A percentile compares a stretch with the other conserved stretches of the same genome.
Evolutionary conservation across 2,113 vertebrate species (phyloP).

Genomic region (Mustela lutreola): DNA sequence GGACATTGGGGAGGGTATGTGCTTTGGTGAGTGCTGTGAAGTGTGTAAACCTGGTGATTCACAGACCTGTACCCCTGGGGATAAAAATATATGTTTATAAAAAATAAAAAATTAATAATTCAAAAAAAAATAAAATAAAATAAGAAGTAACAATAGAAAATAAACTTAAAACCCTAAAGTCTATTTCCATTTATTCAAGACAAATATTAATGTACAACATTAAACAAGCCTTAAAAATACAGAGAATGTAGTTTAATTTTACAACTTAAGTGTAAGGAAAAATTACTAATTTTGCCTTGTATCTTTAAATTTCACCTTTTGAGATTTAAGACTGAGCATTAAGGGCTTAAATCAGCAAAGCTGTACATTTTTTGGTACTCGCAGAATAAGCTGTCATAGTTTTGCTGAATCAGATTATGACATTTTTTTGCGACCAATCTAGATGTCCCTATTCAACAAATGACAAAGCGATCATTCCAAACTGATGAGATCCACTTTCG

Average conservation of each 20-base stretch:
- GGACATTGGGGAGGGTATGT: too few relatives aligned
- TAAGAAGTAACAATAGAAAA: constrained; percentile 24
- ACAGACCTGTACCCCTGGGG: too few relatives aligned
- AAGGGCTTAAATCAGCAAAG: constrained; percentile 53
- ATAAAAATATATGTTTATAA: too few relatives aligned
- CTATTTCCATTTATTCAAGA: not conserved
- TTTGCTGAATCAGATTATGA: constrained; percentile 70
- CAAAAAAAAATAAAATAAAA: not conserved
- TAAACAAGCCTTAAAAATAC: not conserved
- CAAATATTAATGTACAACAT: not conserved
- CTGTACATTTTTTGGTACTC: not conserved
- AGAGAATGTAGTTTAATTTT: not conserved
- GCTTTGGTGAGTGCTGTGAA: too few relatives aligned
- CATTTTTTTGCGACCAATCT: constrained; percentile 28
- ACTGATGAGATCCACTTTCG: constrained; percentile 11
- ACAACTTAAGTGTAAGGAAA: constrained; percentile 27
- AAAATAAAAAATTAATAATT: too few relatives aligned
- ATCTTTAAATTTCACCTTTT: constrained; percentile 44
- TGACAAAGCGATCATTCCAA: constrained; percentile 60
- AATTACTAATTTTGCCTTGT: constrained; percentile 23
- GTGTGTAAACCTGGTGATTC: too few relatives aligned
- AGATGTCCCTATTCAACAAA: constrained; percentile 32
- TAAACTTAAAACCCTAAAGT: not conserved
- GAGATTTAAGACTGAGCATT: constrained; percentile 25
- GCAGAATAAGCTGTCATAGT: constrained; percentile 34